Conservation (phyloP, 2,797 vertebrate genomes). For the Darevskia nairensis region DNA sequence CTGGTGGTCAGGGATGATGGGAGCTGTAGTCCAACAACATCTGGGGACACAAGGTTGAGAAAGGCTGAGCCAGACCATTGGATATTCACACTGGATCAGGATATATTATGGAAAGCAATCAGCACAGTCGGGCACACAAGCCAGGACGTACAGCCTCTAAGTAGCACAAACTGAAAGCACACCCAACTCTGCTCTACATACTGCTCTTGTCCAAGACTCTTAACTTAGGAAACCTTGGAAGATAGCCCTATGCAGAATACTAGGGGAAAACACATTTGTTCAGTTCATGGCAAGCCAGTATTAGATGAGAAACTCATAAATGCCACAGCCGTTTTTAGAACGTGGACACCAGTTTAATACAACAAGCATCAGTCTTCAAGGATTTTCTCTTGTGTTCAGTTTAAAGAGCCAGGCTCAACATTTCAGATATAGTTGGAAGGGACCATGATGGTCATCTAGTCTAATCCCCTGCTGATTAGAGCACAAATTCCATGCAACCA, state of each 20-base stretch:
- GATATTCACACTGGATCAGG: not conserved
- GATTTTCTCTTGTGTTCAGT: not conserved
- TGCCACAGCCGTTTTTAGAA: not conserved
- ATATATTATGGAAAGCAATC: constrained; percentile 42
- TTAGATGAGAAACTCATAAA: not conserved
- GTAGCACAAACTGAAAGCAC: not conserved
- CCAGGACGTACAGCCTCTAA: not conserved
- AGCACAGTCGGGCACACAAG: constrained; percentile 12
- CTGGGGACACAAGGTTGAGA: no score
- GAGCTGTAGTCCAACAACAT: no score
- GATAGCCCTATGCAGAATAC: not conserved
- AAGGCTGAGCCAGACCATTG: no score
- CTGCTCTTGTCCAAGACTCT: not conserved
- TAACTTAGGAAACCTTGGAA: not conserved
- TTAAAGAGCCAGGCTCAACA: constrained; percentile 24
- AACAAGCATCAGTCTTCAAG: not conserved
- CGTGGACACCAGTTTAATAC: not conserved
- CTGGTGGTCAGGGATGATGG: no score
- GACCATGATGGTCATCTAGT: no score
- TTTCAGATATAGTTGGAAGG: not conserved
- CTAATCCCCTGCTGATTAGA: not conserved
- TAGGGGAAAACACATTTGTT: not conserved
- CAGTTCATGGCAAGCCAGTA: not conserved
- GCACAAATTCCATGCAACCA: not conserved
- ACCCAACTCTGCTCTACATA: not conserved